Evolutionary conservation across 2,113 vertebrate genomes (phyloP).

Genomic region (Forbesichthys papilliferus): DNA sequence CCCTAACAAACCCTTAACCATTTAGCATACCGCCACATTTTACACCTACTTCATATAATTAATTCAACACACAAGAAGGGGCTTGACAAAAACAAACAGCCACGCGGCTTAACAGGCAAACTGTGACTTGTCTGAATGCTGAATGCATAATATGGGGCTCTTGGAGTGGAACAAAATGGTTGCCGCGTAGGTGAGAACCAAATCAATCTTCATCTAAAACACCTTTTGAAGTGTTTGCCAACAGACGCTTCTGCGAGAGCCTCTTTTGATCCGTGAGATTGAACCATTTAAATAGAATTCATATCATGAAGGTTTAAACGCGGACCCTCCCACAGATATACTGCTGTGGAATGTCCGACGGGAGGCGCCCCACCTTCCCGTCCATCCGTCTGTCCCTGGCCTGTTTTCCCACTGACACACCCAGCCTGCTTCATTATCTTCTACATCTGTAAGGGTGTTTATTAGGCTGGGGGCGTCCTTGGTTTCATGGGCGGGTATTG

Average conservation of each 20-base stretch:
- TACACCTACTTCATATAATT: constrained; percentile 31
- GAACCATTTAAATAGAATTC: constrained; percentile 13
- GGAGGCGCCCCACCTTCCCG: too few relatives aligned
- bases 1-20: constrained; percentile 9
- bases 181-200: neutral
- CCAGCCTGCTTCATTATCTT: too few relatives aligned
- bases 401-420: too few relatives aligned
- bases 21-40: neutral
- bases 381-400: too few relatives aligned
- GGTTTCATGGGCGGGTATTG: too few relatives aligned
- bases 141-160: neutral
- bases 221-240: constrained; percentile 23
- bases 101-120: constrained; percentile 24
- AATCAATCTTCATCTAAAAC: constrained; percentile 52
- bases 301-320: constrained; percentile 31
- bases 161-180: constrained; percentile 8
- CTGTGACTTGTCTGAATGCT: constrained; percentile 12
- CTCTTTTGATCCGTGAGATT: constrained; percentile 4
- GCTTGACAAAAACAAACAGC: constrained; percentile 27
- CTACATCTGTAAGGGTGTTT: too few relatives aligned
- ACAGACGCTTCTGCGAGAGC: constrained; percentile 19
- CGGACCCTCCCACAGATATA: constrained; percentile 6
- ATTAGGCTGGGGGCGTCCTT: too few relatives aligned
- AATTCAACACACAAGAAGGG: constrained; percentile 37
- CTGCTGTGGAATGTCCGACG: neutral